phyloP scores from a whole-genome alignment of 1,140 invertebrate species.

The Glossosoma conforme region DNA sequence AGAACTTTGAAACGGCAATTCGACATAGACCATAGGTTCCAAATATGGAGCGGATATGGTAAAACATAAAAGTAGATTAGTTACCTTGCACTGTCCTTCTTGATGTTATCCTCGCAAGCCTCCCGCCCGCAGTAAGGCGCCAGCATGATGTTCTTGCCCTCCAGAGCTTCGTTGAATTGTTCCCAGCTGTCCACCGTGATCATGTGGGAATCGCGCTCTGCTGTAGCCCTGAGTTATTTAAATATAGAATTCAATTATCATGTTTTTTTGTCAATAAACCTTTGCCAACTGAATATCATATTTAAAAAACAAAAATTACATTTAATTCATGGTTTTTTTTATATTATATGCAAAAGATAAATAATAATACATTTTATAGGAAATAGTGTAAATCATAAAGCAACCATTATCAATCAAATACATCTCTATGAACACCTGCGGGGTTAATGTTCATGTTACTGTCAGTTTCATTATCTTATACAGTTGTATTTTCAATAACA shows the following conservation, averaged over 20 bases:
- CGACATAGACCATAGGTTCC: too few species aligned
- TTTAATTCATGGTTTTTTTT: neutral
- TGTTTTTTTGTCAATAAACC: neutral
- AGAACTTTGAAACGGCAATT: too few species aligned
- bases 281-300: neutral
- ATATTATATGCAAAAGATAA: too few species aligned
- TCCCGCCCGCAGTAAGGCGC: conserved; percentile 91
- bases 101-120: conserved; percentile 92
- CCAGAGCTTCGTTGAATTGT: conserved; percentile 74
- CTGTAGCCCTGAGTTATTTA: conserved; percentile 60
- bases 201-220: conserved; percentile 70
- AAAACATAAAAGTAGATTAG: too few species aligned
- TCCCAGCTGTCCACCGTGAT: conserved; percentile 72
- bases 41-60: too few species aligned
- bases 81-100: conserved; percentile 90
- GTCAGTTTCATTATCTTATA: too few species aligned
- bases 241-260: conserved; percentile 15
- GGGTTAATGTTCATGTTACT: too few species aligned
- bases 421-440: too few species aligned
- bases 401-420: too few species aligned
- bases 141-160: conserved; percentile 85
- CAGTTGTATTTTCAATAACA: too few species aligned
- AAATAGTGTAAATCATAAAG: too few species aligned
- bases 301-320: neutral
- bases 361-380: too few species aligned